Percentiles rank a stretch among this genome's conserved stretches.
phyloP scores from a whole-genome alignment of 2,888 invertebrate species.

The Xylophagus ater region DNA sequence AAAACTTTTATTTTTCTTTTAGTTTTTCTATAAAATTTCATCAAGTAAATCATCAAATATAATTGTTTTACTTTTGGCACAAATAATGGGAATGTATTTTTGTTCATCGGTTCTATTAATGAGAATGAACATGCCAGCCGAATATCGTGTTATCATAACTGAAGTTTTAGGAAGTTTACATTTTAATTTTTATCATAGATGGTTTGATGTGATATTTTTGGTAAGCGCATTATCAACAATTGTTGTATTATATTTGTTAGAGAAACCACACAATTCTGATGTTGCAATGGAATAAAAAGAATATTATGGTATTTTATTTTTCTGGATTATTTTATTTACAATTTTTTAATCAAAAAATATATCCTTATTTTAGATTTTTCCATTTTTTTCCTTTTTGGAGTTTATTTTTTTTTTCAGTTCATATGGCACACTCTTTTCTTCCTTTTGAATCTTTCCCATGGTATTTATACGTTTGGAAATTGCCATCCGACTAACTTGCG shows the following conservation, averaged over 20 bases:
- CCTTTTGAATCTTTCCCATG: too few species aligned
- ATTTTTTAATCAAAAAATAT: too few species aligned
- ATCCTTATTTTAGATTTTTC: too few species aligned
- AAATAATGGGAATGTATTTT: conserved; percentile 99
- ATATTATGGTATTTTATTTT: too few species aligned
- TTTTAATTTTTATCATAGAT: conserved; percentile 97
- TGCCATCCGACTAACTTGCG: too few species aligned
- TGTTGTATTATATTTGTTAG: conserved; percentile 88
- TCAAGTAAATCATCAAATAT: conserved; percentile 98
- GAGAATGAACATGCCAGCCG: conserved; percentile 98
- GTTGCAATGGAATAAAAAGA: conserved; percentile 27
- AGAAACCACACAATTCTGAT: conserved; percentile 64
- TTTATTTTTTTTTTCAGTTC: too few species aligned
- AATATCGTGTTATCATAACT: conserved; percentile 80
- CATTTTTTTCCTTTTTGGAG: too few species aligned
- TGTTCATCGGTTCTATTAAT: conserved; percentile 93
- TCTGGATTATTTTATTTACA: too few species aligned
- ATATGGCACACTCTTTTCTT: too few species aligned
- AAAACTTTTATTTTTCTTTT: conserved; percentile 36
- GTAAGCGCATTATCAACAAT: conserved; percentile 94
- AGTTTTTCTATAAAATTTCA: conserved; percentile 99
- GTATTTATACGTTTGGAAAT: too few species aligned
- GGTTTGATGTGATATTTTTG: conserved; percentile 99
- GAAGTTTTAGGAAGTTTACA: conserved; percentile 91
- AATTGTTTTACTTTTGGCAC: conserved; percentile 90